These are phyloP conservation scores for Drosophila bunnanda DNA, from an alignment of 2,888 invertebrate genomes.

Conservation along the genomic window DNA sequence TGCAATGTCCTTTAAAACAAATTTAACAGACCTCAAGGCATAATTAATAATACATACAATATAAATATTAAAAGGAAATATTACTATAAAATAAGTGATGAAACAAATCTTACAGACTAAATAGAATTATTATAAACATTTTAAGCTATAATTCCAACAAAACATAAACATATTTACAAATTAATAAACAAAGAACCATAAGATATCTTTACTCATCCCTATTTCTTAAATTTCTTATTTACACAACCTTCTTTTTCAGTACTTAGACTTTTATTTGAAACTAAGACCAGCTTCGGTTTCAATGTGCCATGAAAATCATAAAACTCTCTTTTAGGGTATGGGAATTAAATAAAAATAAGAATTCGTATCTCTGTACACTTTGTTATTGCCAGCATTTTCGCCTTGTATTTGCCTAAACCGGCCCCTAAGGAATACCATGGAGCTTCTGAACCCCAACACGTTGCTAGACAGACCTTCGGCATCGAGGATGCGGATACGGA, in stretches of 20 bases:
- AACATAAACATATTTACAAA: not conserved
- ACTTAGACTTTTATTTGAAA: not conserved
- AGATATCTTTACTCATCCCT: not conserved
- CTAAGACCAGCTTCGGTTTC: not conserved
- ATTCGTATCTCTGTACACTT: slow-evolving; percentile 42
- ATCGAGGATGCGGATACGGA: not conserved
- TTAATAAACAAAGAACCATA: not conserved
- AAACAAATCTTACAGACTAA: too few species aligned
- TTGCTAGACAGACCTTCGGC: slow-evolving; percentile 35
- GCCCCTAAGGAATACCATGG: slow-evolving; percentile 68
- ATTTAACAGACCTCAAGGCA: too few species aligned
- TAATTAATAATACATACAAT: too few species aligned
- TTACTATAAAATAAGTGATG: too few species aligned
- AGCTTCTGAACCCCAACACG: slow-evolving; percentile 36
- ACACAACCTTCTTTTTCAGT: not conserved
- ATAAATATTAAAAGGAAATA: too few species aligned
- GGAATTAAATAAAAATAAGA: slow-evolving; percentile 44
- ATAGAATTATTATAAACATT: too few species aligned
- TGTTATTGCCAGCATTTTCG: slow-evolving; percentile 50
- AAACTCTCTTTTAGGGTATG: slow-evolving; percentile 26
- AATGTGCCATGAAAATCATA: not conserved
- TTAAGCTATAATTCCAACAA: not conserved
- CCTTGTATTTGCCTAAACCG: slow-evolving; percentile 73
- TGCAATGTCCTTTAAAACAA: too few species aligned
- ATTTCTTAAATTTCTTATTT: not conserved